A percentile compares a stretch with the other conserved stretches of the same genome.
Evolutionary conservation across 1,140 invertebrate genomes (phyloP).

Genomic region (Scaptomyza graminum): DNA sequence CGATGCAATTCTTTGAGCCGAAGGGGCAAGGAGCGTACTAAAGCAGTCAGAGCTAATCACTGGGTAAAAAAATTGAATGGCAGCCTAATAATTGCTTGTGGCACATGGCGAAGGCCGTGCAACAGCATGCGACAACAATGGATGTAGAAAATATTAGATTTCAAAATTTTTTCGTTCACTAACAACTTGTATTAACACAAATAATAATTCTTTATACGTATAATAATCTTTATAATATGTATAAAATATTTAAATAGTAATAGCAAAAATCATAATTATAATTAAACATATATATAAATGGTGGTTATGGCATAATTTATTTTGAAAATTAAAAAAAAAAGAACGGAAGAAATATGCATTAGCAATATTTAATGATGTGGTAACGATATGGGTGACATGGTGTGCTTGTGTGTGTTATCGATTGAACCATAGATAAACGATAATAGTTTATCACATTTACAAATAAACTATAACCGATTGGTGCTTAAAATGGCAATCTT

Average conservation of each 20-base stretch:
- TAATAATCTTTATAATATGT: not conserved
- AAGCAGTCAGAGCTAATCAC: slow-evolving; percentile 20
- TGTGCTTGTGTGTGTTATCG: slow-evolving; percentile 5
- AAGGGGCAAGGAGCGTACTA: not conserved
- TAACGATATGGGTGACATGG: not conserved
- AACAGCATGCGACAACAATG: not conserved
- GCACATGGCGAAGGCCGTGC: not conserved
- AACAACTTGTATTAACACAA: not conserved
- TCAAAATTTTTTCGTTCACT: too few species aligned
- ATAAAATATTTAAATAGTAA: not conserved
- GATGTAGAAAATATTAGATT: not conserved
- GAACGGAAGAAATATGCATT: not conserved
- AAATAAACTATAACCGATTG: not conserved
- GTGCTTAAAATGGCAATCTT: too few species aligned
- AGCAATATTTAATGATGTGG: too few species aligned
- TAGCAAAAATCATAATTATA: slow-evolving; percentile 5
- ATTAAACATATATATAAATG: slow-evolving; percentile 14
- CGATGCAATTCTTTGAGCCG: not conserved
- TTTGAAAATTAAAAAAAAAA: not conserved
- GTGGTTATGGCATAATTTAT: not conserved
- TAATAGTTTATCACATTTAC: too few species aligned
- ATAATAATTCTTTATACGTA: not conserved
- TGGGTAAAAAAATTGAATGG: slow-evolving; percentile 16
- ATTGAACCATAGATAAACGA: not conserved
- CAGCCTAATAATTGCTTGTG: not conserved